Conservation (phyloP, 2,113 vertebrate genomes). For the Caranx ignobilis region DNA sequence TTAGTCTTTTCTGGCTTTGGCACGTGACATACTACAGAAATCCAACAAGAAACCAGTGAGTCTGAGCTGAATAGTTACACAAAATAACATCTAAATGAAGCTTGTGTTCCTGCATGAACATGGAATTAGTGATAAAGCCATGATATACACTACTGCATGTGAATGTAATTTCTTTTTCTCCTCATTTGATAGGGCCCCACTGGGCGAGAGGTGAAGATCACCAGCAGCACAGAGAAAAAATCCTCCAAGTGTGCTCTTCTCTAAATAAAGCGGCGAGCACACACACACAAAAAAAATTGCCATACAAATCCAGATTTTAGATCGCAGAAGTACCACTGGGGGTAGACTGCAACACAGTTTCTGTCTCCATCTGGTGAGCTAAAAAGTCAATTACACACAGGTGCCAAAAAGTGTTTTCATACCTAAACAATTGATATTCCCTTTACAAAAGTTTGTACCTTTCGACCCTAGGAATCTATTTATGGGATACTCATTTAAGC, state of each 20-base stretch:
- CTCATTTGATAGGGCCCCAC: slow-evolving; percentile 64
- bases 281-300: neutral
- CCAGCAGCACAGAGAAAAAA: slow-evolving; percentile 81
- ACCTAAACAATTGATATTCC: neutral
- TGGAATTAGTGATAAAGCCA: no score
- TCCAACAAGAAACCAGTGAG: slow-evolving; percentile 88
- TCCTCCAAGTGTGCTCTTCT: slow-evolving; percentile 84
- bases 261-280: slow-evolving; percentile 51
- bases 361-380: slow-evolving; percentile 66
- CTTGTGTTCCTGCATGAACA: slow-evolving; percentile 1
- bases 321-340: slow-evolving; percentile 46
- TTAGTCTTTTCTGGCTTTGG: slow-evolving; percentile 90
- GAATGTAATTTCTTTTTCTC: neutral
- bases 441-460: neutral
- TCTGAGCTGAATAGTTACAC: neutral
- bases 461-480: slow-evolving; percentile 19
- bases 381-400: slow-evolving; percentile 10
- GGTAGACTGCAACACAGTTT: slow-evolving; percentile 9
- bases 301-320: slow-evolving; percentile 15
- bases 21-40: slow-evolving; percentile 91
- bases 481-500: neutral
- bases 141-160: neutral
- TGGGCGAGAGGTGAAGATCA: slow-evolving; percentile 83
- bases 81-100: neutral
- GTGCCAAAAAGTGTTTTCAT: slow-evolving; percentile 11